These are phyloP conservation scores for Oncorhynchus kisutch DNA, from an alignment of 2,113 vertebrate genomes.

Conservation along the genomic window DNA sequence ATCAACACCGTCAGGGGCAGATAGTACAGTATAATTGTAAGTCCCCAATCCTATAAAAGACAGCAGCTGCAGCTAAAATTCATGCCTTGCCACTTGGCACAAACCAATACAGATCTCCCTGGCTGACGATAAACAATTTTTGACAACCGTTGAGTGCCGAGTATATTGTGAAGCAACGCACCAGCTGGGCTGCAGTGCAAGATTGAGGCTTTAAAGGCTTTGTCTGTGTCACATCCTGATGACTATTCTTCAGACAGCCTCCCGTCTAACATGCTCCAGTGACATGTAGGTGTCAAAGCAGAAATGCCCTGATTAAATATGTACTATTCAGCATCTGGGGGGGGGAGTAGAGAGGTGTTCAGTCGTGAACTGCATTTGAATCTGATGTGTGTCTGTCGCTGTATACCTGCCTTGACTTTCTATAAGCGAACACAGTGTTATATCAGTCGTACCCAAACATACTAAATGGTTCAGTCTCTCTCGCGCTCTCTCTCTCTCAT, in stretches of 20 bases:
- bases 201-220: conserved; percentile 33
- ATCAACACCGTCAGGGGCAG: conserved; percentile 58
- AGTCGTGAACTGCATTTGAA: conserved; percentile 51
- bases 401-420: conserved; percentile 23
- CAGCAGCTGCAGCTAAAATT: conserved; percentile 41
- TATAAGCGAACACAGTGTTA: background rate
- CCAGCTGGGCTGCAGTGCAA: background rate
- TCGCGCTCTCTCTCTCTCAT: background rate
- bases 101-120: background rate
- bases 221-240: conserved; percentile 32
- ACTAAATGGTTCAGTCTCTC: background rate
- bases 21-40: conserved; percentile 58
- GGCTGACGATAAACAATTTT: conserved; percentile 39
- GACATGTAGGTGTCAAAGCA: conserved; percentile 48
- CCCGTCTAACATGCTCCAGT: conserved; percentile 38
- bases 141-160: conserved; percentile 29
- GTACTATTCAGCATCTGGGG: conserved; percentile 33
- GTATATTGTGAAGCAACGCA: conserved; percentile 1
- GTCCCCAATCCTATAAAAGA: conserved; percentile 48
- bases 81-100: conserved; percentile 29
- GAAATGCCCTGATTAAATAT: conserved; percentile 62
- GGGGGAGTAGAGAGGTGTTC: conserved; percentile 28
- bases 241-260: conserved; percentile 46
- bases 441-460: background rate
- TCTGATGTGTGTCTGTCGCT: conserved; percentile 27